Conservation (phyloP, 2,888 invertebrate genomes). For the Coleophora flavipennella region DNA sequence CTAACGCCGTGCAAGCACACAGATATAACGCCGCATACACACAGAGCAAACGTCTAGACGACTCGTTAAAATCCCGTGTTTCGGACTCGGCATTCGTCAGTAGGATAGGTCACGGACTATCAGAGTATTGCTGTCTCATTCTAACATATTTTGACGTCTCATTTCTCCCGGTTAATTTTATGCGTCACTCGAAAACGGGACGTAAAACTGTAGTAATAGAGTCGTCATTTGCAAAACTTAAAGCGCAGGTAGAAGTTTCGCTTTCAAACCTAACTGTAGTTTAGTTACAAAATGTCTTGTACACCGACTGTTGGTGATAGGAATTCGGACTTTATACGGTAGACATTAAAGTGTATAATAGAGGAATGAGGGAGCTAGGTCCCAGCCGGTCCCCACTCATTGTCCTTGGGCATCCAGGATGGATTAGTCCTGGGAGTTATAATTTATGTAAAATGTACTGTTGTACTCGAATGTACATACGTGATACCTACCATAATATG, state of each 20-base stretch:
- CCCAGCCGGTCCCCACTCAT: slow-evolving; percentile 49
- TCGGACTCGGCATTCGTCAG: slow-evolving; percentile 69
- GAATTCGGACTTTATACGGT: slow-evolving; percentile 16
- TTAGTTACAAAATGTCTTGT: slow-evolving; percentile 29
- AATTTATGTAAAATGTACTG: slow-evolving; percentile 61
- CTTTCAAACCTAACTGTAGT: slow-evolving; percentile 51
- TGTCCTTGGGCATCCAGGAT: slow-evolving; percentile 65
- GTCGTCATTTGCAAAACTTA: slow-evolving; percentile 11
- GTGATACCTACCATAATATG: too few species aligned
- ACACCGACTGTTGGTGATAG: neutral
- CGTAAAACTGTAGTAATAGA: slow-evolving; percentile 15
- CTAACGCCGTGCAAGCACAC: neutral
- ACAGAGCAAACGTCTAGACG: slow-evolving; percentile 48
- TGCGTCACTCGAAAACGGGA: slow-evolving; percentile 23
- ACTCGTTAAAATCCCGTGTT: slow-evolving; percentile 65
- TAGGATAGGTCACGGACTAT: slow-evolving; percentile 72
- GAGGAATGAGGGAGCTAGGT: slow-evolving; percentile 21
- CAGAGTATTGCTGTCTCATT: slow-evolving; percentile 41
- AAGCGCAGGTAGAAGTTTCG: slow-evolving; percentile 63
- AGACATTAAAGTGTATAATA: neutral
- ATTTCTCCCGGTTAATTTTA: slow-evolving; percentile 22
- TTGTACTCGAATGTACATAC: too few species aligned
- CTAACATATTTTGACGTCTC: slow-evolving; percentile 29
- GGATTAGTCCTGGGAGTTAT: slow-evolving; percentile 69
- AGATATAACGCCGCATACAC: neutral